Evolutionary conservation across 2,113 vertebrate species (phyloP).

Genomic region (Cinclus mexicanus): DNA sequence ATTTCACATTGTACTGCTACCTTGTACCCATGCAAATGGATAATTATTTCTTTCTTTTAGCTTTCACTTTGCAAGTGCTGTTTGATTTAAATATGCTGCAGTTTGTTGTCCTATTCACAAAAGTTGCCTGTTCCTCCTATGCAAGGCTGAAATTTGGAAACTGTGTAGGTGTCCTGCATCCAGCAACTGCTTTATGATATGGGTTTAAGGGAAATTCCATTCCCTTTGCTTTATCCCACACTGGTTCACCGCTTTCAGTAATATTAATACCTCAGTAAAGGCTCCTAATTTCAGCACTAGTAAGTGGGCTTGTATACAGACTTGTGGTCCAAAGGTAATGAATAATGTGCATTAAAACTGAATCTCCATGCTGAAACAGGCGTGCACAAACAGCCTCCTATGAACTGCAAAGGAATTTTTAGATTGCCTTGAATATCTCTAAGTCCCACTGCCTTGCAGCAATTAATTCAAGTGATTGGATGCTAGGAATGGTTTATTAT

Average conservation of each 20-base stretch:
- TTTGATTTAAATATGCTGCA: not conserved
- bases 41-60: not conserved
- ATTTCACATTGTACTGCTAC: not conserved
- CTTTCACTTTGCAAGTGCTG: not conserved
- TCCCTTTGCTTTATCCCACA: not conserved
- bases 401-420: not conserved
- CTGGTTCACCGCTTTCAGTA: not conserved
- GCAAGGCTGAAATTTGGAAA: constrained; percentile 6
- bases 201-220: not conserved
- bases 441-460: constrained; percentile 58
- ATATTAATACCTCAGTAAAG: not conserved
- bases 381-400: not conserved
- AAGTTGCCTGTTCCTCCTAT: not conserved
- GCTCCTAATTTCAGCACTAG: not conserved
- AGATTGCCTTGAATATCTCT: constrained; percentile 21
- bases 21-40: not conserved
- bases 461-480: constrained; percentile 78
- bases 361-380: not conserved
- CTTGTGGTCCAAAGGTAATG: not conserved
- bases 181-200: not conserved
- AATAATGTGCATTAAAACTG: constrained; percentile 2
- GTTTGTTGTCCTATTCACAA: not conserved
- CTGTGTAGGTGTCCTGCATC: not conserved
- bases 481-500: constrained; percentile 70
- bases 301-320: not conserved